These are phyloP conservation scores for Garra rufa DNA, from an alignment of 2,113 vertebrate genomes.

Conservation along the genomic window DNA sequence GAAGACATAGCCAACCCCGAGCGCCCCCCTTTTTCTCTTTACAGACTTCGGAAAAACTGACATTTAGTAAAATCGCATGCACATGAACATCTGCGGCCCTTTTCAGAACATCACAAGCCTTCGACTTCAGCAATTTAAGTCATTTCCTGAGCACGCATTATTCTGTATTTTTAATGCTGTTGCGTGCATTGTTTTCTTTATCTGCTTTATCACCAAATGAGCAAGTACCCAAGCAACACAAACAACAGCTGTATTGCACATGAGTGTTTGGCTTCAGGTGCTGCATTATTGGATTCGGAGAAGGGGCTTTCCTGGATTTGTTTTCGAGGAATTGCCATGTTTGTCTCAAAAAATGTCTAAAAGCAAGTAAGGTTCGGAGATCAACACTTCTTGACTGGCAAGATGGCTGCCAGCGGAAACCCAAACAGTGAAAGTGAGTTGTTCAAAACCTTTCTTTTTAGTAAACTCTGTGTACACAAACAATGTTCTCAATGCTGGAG, in stretches of 20 bases:
- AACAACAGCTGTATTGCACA: conserved; percentile 25
- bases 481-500: too few species aligned
- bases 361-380: too few species aligned
- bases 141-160: background rate
- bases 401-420: too few species aligned
- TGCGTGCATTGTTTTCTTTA: background rate
- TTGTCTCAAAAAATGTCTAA: background rate
- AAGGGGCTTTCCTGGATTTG: background rate
- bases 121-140: background rate
- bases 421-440: too few species aligned
- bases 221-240: background rate
- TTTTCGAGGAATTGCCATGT: background rate
- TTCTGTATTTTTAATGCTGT: background rate
- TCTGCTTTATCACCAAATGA: background rate
- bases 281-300: conserved; percentile 9
- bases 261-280: conserved; percentile 9
- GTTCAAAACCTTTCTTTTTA: too few species aligned
- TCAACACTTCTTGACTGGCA: too few species aligned
- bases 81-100: conserved; percentile 12
- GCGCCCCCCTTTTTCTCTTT: background rate
- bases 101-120: conserved; percentile 8
- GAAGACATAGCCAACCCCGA: conserved; percentile 14
- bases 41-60: conserved; percentile 47
- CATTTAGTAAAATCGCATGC: conserved; percentile 33
- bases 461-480: too few species aligned